Base-by-base conservation (phyloP, 2,888 invertebrate genomes). In the Drosophila suboccidentalis region DNA sequence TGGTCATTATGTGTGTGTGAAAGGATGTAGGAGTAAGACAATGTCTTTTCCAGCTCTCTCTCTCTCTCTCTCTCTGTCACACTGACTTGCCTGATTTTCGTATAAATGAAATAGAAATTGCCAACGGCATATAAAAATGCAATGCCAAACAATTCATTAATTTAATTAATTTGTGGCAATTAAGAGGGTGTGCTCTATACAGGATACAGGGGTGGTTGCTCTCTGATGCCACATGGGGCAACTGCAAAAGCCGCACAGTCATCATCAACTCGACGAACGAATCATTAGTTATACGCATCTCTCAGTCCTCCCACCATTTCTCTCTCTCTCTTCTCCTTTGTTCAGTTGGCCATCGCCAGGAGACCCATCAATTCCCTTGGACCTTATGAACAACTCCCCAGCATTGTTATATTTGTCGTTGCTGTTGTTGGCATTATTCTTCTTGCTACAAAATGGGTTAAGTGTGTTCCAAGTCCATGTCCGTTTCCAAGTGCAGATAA, bases 121-220 rank as follows among this genome's bases (percentile, higher is more conserved):
- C 60, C 50, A 36, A 46, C 13, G 71, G 58, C 51, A 66, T 50
- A 70, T 55, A 78, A 78, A 82, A 80, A 73, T 82, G 80, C 80
- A 75, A 69, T 71, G 78, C 65, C 81, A 90, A 89, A 90, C 88
- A 90, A 90, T 90, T 91, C 86, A 91, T 91, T 91, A 90, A 90
- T 90, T 90, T 79, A 90, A 90, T 91, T 91, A 91, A 91, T 91
- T 91, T 89, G 90, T 79, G 80, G 74, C 71, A 81, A 90, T 91
- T 91, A 90, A 90, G 81, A 75, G 77, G 71, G 75, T 63, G 78
- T 36, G 49, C 19, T 39, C n/a, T 32, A 4, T 17, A 1, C 9
- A 51, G 6, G 6, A 22, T 22, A 22, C 4, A 22, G 22, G 32
- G 9, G 13, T 19, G 51, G 10, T 46, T 34, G 19, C 36, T 11